A percentile compares a stretch with the other conserved stretches of the same genome.
Conservation (phyloP, 2,113 vertebrate species). For the Muntiacus reevesi region DNA sequence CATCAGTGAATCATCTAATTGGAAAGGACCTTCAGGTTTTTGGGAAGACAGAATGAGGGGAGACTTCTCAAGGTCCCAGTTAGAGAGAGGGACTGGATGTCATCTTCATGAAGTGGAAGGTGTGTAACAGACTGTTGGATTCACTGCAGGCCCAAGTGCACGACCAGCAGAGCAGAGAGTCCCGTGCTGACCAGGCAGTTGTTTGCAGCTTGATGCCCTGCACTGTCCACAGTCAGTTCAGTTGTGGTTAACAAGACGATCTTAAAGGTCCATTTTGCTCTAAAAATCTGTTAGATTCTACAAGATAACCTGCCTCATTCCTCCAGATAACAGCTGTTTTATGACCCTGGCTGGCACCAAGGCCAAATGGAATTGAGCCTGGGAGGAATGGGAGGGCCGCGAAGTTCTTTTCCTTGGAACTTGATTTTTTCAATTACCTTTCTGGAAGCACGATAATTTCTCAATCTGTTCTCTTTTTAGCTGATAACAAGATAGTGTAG, state of each 20-base stretch:
- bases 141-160: background rate
- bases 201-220: background rate
- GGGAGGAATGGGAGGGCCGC: background rate
- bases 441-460: background rate
- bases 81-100: background rate
- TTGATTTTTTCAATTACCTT: background rate
- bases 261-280: background rate
- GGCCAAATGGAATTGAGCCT: background rate
- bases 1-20: background rate
- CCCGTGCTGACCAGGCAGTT: background rate
- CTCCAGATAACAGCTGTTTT: background rate
- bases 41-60: background rate
- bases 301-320: background rate
- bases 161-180: background rate
- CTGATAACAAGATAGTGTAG: background rate
- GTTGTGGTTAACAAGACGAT: background rate
- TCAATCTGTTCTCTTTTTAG: background rate
- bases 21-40: background rate
- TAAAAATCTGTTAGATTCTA: background rate
- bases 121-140: background rate
- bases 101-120: background rate
- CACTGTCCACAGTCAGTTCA: background rate
- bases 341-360: background rate
- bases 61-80: background rate
- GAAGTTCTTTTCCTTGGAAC: background rate